Base-by-base conservation (phyloP, 2,888 invertebrate species). In the Lasioglossum villosulum region DNA sequence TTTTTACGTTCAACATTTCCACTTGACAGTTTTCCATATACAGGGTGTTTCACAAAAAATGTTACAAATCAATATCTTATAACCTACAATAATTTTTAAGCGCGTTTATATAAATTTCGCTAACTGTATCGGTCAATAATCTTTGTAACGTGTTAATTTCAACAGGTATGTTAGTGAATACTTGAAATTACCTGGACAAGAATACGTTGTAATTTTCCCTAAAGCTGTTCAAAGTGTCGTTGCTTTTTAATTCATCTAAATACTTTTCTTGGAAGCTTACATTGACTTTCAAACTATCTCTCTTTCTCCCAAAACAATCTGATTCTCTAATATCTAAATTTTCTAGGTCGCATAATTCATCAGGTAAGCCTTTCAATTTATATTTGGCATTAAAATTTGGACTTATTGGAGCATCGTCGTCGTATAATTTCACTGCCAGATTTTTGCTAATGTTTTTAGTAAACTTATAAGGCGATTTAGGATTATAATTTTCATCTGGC, bases 371-470 rank as follows among this genome's bases (percentile, higher is more conserved):
- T 14, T 68, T 34, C 12, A 30, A 4, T 52, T 39, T 34, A 74
- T 52, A 74, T 30, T 74, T 83, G 42, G 72, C 59, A 30, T 66
- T 73, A 14, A 45, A 63, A 63, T 39, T 63, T 14, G 2, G 66
- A 37, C 45, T 72, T 30, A 63, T 56, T 63, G 72, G 56, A 6
- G 14, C 52, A 52, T 92, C 90, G 6, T 92, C 91, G 10, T 93
- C 91, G 72, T 91, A 91, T 23, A 94, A 87, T 42, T 90, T 94
- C 27, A 91, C 56, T 5, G 90, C 89, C 3, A 88, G 19, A 76
- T 83, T 34, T 37, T 73, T 83, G 16, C 74, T 79, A 39, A 82
- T 66, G 71, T 83, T 30, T 19, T 71, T 83, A 16, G 78, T 79
- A 34, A 79, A 71, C 56, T 71, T 79, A 16, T 80, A 75, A 78